phyloP scores from a whole-genome alignment of 2,113 vertebrate genomes.

The Epinephelus cyanopodus region DNA sequence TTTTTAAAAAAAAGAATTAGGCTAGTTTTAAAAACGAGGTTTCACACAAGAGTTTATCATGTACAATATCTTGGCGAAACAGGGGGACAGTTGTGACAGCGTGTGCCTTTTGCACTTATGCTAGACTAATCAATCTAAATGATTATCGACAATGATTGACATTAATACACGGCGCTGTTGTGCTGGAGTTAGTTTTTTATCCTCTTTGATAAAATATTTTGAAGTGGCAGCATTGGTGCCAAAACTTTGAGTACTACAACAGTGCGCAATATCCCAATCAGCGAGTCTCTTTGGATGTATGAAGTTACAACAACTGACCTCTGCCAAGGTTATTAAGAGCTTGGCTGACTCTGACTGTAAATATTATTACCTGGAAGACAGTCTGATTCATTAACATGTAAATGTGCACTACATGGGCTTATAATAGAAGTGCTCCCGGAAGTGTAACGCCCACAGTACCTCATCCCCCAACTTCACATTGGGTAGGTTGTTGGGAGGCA shows the following conservation, averaged over 20 bases:
- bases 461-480: conserved; percentile 55
- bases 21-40: conserved; percentile 55
- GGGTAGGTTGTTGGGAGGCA: conserved; percentile 32
- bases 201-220: conserved; percentile 77
- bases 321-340: conserved; percentile 65
- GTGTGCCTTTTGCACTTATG: conserved; percentile 86
- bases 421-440: conserved; percentile 48
- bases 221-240: conserved; percentile 75
- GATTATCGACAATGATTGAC: conserved; percentile 82
- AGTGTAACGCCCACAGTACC: conserved; percentile 56
- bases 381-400: conserved; percentile 54
- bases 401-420: conserved; percentile 40
- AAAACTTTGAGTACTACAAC: conserved; percentile 69
- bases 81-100: conserved; percentile 75
- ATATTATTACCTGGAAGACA: conserved; percentile 60
- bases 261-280: conserved; percentile 72
- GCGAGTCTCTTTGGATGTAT: conserved; percentile 68
- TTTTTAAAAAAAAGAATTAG: conserved; percentile 22
- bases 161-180: conserved; percentile 65
- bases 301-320: conserved; percentile 71
- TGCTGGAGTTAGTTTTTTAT: conserved; percentile 68
- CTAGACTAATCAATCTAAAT: conserved; percentile 77
- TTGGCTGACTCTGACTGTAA: conserved; percentile 72
- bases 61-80: conserved; percentile 64
- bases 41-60: conserved; percentile 65